These are phyloP conservation scores for Oryzias javanicus DNA, from an alignment of 2,113 vertebrate genomes.

Conservation along the genomic window DNA sequence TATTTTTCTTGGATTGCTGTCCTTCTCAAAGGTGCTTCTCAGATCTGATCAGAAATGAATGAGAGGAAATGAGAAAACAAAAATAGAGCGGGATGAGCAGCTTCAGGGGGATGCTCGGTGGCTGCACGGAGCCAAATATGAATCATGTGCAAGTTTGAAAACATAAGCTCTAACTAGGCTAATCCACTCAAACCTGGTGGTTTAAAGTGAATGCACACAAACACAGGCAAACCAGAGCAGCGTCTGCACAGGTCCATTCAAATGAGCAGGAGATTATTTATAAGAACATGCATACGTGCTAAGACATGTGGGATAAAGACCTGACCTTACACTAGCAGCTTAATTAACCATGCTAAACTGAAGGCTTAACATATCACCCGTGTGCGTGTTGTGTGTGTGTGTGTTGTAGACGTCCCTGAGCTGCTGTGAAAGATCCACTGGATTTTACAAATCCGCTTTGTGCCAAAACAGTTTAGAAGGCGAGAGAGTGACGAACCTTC, in stretches of 20 bases:
- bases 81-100: conserved; percentile 65
- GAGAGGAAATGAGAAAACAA: conserved; percentile 52
- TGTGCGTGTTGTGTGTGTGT: conserved; percentile 13
- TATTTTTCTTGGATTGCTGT: conserved; percentile 21
- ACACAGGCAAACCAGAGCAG: not conserved
- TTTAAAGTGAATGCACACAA: conserved; percentile 7
- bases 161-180: conserved; percentile 51
- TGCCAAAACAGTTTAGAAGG: conserved; percentile 56
- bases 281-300: conserved; percentile 16
- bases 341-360: conserved; percentile 43
- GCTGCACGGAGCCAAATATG: conserved; percentile 43
- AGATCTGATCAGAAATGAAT: conserved; percentile 7
- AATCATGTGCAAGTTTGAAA: conserved; percentile 60
- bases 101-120: conserved; percentile 43
- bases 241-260: conserved; percentile 6
- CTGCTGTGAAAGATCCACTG: conserved; percentile 44
- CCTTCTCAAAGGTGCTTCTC: conserved; percentile 14
- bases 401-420: conserved; percentile 22
- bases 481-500: conserved; percentile 20
- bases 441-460: conserved; percentile 69
- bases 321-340: conserved; percentile 5
- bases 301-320: conserved; percentile 25
- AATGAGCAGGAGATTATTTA: conserved; percentile 26
- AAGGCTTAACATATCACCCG: conserved; percentile 29
- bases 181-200: conserved; percentile 53